phyloP scores from a whole-genome alignment of 2,888 invertebrate genomes.

The Drosophila cognata region DNA sequence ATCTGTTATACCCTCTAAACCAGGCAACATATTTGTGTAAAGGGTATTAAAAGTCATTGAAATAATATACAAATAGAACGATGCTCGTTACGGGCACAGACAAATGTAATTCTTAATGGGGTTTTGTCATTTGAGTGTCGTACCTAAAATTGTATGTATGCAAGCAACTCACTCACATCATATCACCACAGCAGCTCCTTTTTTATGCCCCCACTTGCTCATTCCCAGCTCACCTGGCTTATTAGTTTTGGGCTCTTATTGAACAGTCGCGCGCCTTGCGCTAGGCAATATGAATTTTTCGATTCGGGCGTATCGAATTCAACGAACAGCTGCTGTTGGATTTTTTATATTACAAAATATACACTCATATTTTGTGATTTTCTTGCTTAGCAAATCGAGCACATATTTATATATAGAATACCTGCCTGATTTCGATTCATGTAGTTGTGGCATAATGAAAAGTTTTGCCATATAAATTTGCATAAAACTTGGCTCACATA shows the following conservation, averaged over 20 bases:
- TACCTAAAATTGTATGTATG: constrained; percentile 37
- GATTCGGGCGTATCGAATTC: constrained; percentile 43
- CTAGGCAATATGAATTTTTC: constrained; percentile 41
- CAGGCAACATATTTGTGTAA: neutral
- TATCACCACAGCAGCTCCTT: neutral
- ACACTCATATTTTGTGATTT: constrained; percentile 43
- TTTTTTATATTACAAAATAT: constrained; percentile 49
- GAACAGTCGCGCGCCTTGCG: constrained; percentile 42
- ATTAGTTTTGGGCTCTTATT: constrained; percentile 62
- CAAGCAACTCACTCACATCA: constrained; percentile 32
- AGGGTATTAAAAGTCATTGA: constrained; percentile 45
- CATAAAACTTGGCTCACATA: constrained; percentile 49
- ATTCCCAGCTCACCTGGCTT: constrained; percentile 53
- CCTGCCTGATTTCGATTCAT: constrained; percentile 9
- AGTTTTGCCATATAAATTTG: constrained; percentile 51
- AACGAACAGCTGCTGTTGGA: constrained; percentile 49
- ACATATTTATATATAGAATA: constrained; percentile 21
- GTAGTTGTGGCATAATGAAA: constrained; percentile 39
- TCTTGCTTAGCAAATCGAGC: constrained; percentile 46
- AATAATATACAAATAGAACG: constrained; percentile 40
- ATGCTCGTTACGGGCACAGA: constrained; percentile 34
- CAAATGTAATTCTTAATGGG: constrained; percentile 71
- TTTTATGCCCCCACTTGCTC: neutral
- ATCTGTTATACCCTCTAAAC: neutral
- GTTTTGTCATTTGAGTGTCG: constrained; percentile 73